Evolutionary conservation across 2,888 invertebrate species (phyloP).

Genomic region (Drosophila hamatofila): DNA sequence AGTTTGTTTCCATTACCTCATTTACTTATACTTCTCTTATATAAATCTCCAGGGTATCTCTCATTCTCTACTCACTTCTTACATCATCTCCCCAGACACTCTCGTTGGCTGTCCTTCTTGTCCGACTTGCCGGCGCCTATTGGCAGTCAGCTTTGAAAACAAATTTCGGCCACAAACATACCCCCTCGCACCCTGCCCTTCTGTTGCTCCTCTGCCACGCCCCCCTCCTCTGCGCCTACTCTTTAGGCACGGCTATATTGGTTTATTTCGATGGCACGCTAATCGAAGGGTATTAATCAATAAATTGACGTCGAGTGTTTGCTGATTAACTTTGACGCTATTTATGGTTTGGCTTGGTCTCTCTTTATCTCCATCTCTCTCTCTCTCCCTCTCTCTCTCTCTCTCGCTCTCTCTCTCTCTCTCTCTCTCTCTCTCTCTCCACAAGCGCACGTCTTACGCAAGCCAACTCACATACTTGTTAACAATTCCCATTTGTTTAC

Average conservation of each 20-base stretch:
- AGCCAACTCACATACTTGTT: conserved; percentile 37
- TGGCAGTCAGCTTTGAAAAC: conserved; percentile 37
- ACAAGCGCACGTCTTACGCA: conserved; percentile 33
- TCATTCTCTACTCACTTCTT: neutral
- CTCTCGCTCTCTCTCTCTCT: neutral
- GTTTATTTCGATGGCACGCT: conserved; percentile 51
- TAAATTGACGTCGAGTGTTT: conserved; percentile 71
- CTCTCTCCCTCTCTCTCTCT: conserved; percentile 6
- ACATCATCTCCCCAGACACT: neutral
- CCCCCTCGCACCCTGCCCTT: neutral
- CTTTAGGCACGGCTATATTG: neutral
- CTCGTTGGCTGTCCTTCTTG: conserved; percentile 6
- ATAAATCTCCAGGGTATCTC: neutral
- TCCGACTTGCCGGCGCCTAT: conserved; percentile 45
- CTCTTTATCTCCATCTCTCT: conserved; percentile 2
- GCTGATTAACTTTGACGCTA: conserved; percentile 73
- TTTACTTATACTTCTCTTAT: too few relatives aligned
- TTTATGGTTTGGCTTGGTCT: conserved; percentile 16
- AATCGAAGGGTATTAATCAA: conserved; percentile 78
- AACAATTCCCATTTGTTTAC: conserved; percentile 61
- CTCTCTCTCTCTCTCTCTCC: too few relatives aligned
- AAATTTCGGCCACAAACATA: conserved; percentile 39
- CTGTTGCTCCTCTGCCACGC: neutral
- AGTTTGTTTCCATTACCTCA: too few relatives aligned
- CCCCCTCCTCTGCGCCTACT: neutral